These are phyloP conservation scores for Glomeris marginata DNA, from an alignment of 2,888 invertebrate species.

Conservation along the genomic window DNA sequence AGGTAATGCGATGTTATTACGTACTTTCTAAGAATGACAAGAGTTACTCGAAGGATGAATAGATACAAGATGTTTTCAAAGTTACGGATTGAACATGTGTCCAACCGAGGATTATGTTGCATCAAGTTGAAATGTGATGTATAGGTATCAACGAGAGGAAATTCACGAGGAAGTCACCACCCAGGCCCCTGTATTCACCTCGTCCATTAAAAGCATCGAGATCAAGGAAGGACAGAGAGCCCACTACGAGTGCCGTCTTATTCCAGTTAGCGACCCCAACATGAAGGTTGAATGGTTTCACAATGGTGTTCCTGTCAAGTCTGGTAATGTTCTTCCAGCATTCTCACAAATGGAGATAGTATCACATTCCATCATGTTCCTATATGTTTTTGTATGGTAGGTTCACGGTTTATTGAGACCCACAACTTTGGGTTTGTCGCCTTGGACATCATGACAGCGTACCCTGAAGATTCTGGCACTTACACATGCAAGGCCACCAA, in stretches of 20 bases:
- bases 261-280: slow-evolving; percentile 82
- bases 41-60: no score
- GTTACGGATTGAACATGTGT: no score
- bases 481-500: slow-evolving; percentile 91
- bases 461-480: slow-evolving; percentile 90
- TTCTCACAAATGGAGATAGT: neutral
- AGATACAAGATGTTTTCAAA: no score
- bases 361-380: neutral
- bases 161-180: slow-evolving; percentile 65
- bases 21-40: neutral
- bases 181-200: slow-evolving; percentile 85
- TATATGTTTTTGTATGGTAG: slow-evolving; percentile 20
- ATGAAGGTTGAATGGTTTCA: slow-evolving; percentile 95
- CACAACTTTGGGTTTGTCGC: slow-evolving; percentile 97
- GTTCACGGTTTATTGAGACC: slow-evolving; percentile 87
- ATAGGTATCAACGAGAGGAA: slow-evolving; percentile 54
- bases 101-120: neutral
- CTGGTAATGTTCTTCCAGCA: slow-evolving; percentile 37
- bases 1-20: slow-evolving; percentile 4
- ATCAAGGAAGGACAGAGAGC: slow-evolving; percentile 89
- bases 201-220: slow-evolving; percentile 77
- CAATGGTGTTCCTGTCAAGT: slow-evolving; percentile 74
- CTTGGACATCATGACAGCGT: slow-evolving; percentile 84
- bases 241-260: slow-evolving; percentile 84
- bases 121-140: neutral